Conservation (phyloP, 2,888 invertebrate genomes). For the Drosophila kuntzei region DNA sequence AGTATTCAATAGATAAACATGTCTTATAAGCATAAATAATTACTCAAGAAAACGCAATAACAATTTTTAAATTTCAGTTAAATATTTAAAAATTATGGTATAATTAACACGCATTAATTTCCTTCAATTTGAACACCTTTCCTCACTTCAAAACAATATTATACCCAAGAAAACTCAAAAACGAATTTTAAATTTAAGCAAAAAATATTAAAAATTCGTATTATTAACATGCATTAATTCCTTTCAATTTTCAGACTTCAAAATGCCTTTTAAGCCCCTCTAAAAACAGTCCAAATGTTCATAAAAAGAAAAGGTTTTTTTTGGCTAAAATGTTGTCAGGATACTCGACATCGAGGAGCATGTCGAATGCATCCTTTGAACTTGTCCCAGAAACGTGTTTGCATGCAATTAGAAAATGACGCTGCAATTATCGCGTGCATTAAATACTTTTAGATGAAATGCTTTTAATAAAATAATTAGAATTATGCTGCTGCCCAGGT, state of each 20-base stretch:
- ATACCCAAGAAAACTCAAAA: not conserved
- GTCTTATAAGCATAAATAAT: too few species aligned
- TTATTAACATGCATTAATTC: not conserved
- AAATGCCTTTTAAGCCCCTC: not conserved
- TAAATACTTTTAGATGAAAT: conserved; percentile 43
- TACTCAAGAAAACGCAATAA: not conserved
- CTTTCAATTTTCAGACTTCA: not conserved
- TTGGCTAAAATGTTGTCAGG: not conserved
- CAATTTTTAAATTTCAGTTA: too few species aligned
- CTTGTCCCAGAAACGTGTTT: conserved; percentile 68
- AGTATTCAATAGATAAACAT: too few species aligned
- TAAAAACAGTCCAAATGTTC: not conserved
- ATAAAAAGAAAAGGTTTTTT: not conserved
- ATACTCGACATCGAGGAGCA: not conserved
- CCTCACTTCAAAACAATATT: not conserved
- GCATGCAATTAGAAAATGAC: conserved; percentile 45
- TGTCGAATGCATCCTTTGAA: conserved; percentile 57
- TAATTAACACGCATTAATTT: not conserved
- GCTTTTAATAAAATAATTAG: conserved; percentile 69
- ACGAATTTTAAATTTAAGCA: too few species aligned
- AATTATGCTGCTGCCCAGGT: conserved; percentile 41
- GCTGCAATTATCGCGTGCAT: conserved; percentile 66
- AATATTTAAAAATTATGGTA: too few species aligned
- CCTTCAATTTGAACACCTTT: not conserved
- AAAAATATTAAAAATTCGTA: too few species aligned